phyloP scores from a whole-genome alignment of 2,113 vertebrate species.

The Carettochelys insculpta region DNA sequence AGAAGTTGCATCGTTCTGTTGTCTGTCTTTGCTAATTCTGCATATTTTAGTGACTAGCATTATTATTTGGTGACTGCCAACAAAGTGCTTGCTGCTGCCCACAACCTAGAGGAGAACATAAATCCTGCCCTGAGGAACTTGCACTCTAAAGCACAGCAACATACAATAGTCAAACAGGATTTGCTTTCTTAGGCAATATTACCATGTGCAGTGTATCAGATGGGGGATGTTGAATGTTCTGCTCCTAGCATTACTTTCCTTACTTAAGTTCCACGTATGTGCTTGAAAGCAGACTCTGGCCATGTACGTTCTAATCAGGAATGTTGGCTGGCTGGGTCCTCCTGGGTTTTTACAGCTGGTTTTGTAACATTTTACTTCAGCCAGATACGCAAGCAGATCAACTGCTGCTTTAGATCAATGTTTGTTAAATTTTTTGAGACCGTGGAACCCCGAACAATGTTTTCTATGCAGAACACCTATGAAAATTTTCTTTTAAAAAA shows the following conservation, averaged over 20 bases:
- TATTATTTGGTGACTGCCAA: accelerated
- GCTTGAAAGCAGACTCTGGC: not conserved
- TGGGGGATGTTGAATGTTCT: not conserved
- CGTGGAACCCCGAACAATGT: too few species aligned
- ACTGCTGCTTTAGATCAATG: not conserved
- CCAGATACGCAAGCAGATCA: accelerated
- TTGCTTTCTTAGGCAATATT: not conserved
- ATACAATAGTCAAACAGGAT: not conserved
- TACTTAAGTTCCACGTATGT: not conserved
- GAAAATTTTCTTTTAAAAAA: too few species aligned
- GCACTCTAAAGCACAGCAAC: accelerated
- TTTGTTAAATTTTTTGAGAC: too few species aligned
- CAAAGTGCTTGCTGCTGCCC: not conserved
- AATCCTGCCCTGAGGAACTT: accelerated
- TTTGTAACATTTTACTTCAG: not conserved
- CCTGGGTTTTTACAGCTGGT: accelerated
- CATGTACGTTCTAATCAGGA: not conserved
- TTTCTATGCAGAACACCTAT: too few species aligned
- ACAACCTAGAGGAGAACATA: not conserved
- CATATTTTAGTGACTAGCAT: accelerated
- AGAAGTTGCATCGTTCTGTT: not conserved
- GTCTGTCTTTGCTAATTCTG: not conserved
- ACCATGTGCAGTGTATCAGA: not conserved
- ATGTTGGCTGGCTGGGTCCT: not conserved
- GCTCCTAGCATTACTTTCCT: not conserved